Percentiles rank a stretch among this genome's conserved stretches.
Evolutionary conservation across 2,113 vertebrate species (phyloP).

Genomic region (Podilymbus podiceps): DNA sequence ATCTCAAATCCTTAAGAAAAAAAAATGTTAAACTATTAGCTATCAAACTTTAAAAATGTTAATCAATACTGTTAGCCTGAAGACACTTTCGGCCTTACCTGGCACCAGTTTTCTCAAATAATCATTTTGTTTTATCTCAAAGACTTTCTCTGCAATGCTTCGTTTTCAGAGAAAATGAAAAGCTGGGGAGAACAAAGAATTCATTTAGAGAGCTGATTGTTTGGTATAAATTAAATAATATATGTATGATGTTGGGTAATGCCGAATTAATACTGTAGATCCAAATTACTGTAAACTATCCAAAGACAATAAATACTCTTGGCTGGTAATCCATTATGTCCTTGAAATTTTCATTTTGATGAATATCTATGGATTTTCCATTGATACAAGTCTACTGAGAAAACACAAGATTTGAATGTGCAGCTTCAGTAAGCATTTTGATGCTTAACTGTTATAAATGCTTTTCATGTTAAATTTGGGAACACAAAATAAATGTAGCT

Average conservation of each 20-base stretch:
- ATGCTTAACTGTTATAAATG: not conserved
- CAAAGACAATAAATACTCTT: constrained; percentile 53
- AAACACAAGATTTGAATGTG: constrained; percentile 38
- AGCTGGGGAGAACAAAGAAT: not conserved
- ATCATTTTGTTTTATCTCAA: constrained; percentile 20
- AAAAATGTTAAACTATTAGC: not conserved
- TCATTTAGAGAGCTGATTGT: not conserved
- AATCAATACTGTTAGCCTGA: constrained; percentile 49
- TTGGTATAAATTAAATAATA: constrained; percentile 26
- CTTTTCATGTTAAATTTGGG: not conserved
- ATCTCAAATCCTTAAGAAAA: not conserved
- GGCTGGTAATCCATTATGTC: constrained; percentile 53
- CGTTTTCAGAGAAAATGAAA: constrained; percentile 41
- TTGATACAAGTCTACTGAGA: constrained; percentile 38
- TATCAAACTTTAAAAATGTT: constrained; percentile 20
- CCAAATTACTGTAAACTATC: constrained; percentile 3
- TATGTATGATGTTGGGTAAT: not conserved
- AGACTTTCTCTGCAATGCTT: not conserved
- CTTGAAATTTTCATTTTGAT: constrained; percentile 65
- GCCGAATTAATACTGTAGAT: not conserved
- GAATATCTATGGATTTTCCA: constrained; percentile 48
- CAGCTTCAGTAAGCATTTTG: constrained; percentile 33
- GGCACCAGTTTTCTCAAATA: not conserved
- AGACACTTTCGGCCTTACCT: constrained; percentile 7
- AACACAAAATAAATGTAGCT: constrained; percentile 22